Evolutionary conservation across 2,888 invertebrate species (phyloP).

Genomic region (Eustalomyia histrio): DNA sequence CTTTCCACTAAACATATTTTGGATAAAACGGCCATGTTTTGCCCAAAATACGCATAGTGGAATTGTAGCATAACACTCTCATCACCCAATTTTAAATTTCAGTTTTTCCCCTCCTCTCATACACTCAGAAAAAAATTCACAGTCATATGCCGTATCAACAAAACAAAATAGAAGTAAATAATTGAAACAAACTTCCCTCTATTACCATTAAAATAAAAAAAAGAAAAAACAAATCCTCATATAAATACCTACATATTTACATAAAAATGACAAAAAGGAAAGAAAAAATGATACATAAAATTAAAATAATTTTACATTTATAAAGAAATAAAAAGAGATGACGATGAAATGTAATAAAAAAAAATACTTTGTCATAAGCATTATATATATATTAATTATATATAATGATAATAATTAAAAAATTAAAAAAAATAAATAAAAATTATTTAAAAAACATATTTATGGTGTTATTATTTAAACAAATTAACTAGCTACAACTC

Average conservation of each 20-base stretch:
- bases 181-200: constrained; percentile 3
- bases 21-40: too few species aligned
- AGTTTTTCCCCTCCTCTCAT: constrained; percentile 8
- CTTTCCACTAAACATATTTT: too few species aligned
- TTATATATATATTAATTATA: constrained; percentile 67
- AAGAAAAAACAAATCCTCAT: constrained; percentile 12
- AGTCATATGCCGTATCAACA: neutral
- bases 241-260: constrained; percentile 33
- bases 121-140: constrained; percentile 23
- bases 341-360: constrained; percentile 69
- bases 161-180: neutral
- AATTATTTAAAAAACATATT: constrained; percentile 60
- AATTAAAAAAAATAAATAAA: constrained; percentile 55
- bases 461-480: constrained; percentile 41
- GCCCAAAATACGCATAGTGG: too few species aligned
- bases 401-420: constrained; percentile 63
- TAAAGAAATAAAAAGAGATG: constrained; percentile 69
- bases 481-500: neutral
- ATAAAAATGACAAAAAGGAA: constrained; percentile 20
- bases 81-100: neutral
- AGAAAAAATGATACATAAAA: constrained; percentile 48
- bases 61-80: neutral
- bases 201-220: neutral
- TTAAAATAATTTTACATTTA: constrained; percentile 70
- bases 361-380: constrained; percentile 67